Evolutionary conservation across 2,888 invertebrate genomes (phyloP).

Genomic region (Nemoura dubitans): DNA sequence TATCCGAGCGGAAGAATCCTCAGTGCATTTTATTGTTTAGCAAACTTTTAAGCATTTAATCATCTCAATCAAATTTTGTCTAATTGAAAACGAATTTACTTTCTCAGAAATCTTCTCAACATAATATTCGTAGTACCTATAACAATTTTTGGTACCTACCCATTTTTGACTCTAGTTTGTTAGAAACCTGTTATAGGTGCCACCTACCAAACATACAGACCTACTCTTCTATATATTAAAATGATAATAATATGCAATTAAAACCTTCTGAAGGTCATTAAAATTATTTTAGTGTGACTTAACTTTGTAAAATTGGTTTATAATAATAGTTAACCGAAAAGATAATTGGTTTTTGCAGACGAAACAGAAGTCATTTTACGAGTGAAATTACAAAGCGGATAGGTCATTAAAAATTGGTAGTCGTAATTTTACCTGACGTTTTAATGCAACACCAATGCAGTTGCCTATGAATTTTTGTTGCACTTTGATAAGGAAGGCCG

Average conservation of each 20-base stretch:
- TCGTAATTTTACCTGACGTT: not conserved
- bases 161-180: not conserved
- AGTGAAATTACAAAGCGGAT: not conserved
- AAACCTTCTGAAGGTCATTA: conserved; percentile 9
- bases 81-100: no score
- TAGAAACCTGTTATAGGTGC: not conserved
- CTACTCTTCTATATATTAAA: not conserved
- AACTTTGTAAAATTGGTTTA: not conserved
- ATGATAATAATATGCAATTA: conserved; percentile 18
- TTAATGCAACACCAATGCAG: not conserved
- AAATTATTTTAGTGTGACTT: conserved; percentile 20
- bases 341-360: not conserved
- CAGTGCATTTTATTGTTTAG: no score
- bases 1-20: no score
- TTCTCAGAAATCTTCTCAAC: no score
- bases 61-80: no score
- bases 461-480: not conserved
- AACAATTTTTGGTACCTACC: no score
- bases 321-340: not conserved
- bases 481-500: not conserved
- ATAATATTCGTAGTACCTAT: no score
- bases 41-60: no score
- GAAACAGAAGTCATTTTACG: conserved; percentile 4
- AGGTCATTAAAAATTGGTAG: not conserved
- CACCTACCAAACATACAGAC: not conserved